Evolutionary conservation across 2,113 vertebrate species (phyloP).

Genomic region (Trogon surrucura): DNA sequence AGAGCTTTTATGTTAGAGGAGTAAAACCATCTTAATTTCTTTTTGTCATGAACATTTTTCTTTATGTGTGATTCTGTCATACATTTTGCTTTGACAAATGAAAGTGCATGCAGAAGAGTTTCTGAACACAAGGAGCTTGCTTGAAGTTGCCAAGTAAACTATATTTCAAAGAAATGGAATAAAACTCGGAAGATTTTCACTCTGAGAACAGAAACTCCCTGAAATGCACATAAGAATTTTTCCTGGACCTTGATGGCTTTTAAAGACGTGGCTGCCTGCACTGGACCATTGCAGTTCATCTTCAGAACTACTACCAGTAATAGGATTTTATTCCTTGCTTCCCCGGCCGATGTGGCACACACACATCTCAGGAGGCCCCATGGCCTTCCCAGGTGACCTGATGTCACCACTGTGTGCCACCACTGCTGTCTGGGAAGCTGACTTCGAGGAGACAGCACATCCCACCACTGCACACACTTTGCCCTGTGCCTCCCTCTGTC

Average conservation of each 20-base stretch:
- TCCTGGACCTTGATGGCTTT: background rate
- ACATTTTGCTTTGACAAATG: background rate
- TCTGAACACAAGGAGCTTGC: background rate
- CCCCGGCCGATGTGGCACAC: background rate
- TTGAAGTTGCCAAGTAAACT: background rate
- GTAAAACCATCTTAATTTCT: background rate
- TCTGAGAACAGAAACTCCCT: background rate
- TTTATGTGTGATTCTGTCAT: background rate
- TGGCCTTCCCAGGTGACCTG: background rate
- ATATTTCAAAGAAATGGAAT: background rate
- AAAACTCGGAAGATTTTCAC: background rate
- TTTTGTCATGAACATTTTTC: background rate
- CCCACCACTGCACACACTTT: rapidly evolving
- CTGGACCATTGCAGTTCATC: background rate
- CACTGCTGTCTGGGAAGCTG: background rate
- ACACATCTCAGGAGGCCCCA: background rate
- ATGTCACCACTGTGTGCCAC: background rate
- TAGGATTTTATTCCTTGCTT: background rate
- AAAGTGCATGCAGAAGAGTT: background rate
- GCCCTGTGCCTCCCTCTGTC: background rate
- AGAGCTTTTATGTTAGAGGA: background rate
- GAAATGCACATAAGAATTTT: background rate
- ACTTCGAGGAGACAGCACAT: background rate
- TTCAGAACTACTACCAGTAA: background rate
- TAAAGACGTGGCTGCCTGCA: background rate